Conservation (phyloP, 2,113 vertebrate species). For the Megaleporinus macrocephalus region DNA sequence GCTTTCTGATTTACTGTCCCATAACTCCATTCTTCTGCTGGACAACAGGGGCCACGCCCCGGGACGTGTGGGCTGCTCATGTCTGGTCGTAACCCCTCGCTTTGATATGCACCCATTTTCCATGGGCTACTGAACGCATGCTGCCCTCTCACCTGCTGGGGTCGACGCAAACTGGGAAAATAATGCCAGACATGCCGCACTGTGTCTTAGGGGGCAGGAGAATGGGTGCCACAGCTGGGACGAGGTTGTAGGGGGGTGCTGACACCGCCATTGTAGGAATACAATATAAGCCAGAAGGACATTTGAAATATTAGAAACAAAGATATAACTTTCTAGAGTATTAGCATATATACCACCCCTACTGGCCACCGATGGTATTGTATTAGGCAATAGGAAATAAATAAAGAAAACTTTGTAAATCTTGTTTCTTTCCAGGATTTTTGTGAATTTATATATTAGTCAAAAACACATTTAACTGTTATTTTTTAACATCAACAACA, state of each 20-base stretch:
- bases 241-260: slow-evolving; percentile 61
- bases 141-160: slow-evolving; percentile 57
- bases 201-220: slow-evolving; percentile 54
- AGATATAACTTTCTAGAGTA: not conserved
- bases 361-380: not conserved
- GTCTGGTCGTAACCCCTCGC: slow-evolving; percentile 59
- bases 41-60: slow-evolving; percentile 20
- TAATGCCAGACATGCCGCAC: slow-evolving; percentile 13
- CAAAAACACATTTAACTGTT: too few relatives aligned
- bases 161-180: slow-evolving; percentile 45
- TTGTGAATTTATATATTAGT: too few relatives aligned
- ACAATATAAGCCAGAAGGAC: slow-evolving; percentile 63
- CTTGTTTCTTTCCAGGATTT: too few relatives aligned
- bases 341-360: not conserved
- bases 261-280: slow-evolving; percentile 51
- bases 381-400: not conserved
- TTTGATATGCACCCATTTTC: slow-evolving; percentile 55
- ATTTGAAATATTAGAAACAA: slow-evolving; percentile 41
- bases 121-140: slow-evolving; percentile 51
- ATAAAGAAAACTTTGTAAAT: too few relatives aligned
- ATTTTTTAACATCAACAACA: too few relatives aligned
- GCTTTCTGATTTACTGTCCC: slow-evolving; percentile 61
- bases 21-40: slow-evolving; percentile 45
- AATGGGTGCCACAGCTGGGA: slow-evolving; percentile 70
- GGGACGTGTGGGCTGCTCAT: slow-evolving; percentile 24